Evolutionary conservation across 1,140 invertebrate species (phyloP).

Genomic region (Oryctes rhinoceros): DNA sequence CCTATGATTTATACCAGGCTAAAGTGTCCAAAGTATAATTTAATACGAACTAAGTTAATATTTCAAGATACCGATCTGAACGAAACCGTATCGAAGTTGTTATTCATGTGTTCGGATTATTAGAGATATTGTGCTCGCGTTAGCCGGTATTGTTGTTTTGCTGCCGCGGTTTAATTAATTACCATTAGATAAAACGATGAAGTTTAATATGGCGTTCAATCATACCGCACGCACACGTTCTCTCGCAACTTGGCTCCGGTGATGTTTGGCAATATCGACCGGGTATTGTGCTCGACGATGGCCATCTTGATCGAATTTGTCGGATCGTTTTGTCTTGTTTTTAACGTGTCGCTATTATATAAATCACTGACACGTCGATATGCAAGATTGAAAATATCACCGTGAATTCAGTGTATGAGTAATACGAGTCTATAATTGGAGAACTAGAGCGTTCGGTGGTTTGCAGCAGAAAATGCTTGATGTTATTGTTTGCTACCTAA

Average conservation of each 20-base stretch:
- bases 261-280: background rate
- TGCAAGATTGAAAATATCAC: background rate
- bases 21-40: slow-evolving; percentile 42
- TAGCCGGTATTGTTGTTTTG: slow-evolving; percentile 27
- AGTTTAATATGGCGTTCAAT: slow-evolving; percentile 36
- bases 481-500: too few species aligned
- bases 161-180: slow-evolving; percentile 36
- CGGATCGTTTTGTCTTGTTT: slow-evolving; percentile 4
- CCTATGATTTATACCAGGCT: slow-evolving; percentile 42
- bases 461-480: too few species aligned
- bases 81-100: slow-evolving; percentile 40
- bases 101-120: slow-evolving; percentile 42
- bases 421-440: too few species aligned
- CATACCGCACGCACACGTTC: slow-evolving; percentile 28
- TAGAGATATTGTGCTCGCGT: slow-evolving; percentile 25
- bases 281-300: slow-evolving; percentile 19
- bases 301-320: background rate
- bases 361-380: background rate
- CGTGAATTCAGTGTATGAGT: too few species aligned
- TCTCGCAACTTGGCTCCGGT: background rate
- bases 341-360: background rate
- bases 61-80: slow-evolving; percentile 46
- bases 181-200: slow-evolving; percentile 33
- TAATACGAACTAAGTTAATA: slow-evolving; percentile 47
- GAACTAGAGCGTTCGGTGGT: too few species aligned